Conservation (phyloP, 2,113 vertebrate genomes). For the Ceyx cyanopectus region DNA sequence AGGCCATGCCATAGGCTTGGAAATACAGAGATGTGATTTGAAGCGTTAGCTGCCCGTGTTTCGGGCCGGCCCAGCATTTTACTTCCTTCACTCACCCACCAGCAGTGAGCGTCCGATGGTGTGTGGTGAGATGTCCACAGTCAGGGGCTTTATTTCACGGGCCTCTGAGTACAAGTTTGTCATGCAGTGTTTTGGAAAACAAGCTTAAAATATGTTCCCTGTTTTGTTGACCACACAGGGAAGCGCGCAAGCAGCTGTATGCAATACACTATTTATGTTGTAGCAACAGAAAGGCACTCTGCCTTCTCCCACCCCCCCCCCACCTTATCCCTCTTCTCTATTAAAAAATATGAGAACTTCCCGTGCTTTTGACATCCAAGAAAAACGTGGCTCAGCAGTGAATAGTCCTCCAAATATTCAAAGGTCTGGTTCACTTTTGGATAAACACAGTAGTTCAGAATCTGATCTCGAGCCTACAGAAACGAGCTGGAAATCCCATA, state of each 20-base stretch:
- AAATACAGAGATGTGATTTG: background rate
- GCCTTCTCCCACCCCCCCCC: background rate
- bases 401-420: slow-evolving; percentile 62
- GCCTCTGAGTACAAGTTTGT: slow-evolving; percentile 32
- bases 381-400: slow-evolving; percentile 41
- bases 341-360: slow-evolving; percentile 48
- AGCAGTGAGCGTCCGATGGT: background rate
- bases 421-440: slow-evolving; percentile 62
- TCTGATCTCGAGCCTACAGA: slow-evolving; percentile 65
- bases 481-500: slow-evolving; percentile 66
- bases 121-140: background rate
- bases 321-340: background rate
- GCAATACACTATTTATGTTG: slow-evolving; percentile 34
- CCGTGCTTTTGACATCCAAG: slow-evolving; percentile 51
- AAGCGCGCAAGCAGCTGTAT: slow-evolving; percentile 24
- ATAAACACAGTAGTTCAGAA: slow-evolving; percentile 65
- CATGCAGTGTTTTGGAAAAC: slow-evolving; percentile 66
- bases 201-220: slow-evolving; percentile 63
- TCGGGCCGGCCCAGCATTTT: background rate
- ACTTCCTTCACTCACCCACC: background rate
- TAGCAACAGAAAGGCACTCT: slow-evolving; percentile 13
- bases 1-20: background rate
- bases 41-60: background rate
- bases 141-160: background rate
- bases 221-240: slow-evolving; percentile 73